Percentiles rank a stretch among this genome's conserved stretches.
Conservation (phyloP, 2,113 vertebrate genomes). For the Nyctibius bracteatus region DNA sequence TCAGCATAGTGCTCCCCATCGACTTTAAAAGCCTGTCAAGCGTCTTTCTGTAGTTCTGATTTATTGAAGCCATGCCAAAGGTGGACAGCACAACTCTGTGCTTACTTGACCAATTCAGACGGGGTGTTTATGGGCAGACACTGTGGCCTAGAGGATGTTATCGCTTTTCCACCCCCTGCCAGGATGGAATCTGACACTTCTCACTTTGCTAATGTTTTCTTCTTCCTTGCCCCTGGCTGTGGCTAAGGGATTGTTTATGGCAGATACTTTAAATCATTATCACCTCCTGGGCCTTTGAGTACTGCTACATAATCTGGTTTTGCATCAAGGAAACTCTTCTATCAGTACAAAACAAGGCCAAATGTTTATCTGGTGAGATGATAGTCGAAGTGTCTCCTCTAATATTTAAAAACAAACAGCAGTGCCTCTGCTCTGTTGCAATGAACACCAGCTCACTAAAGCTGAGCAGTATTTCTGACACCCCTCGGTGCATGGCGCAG, state of each 20-base stretch:
- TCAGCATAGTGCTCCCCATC: background rate
- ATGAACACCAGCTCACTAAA: background rate
- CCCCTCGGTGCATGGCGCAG: fast-evolving
- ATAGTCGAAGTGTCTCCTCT: slow-evolving; percentile 44
- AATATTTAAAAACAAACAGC: slow-evolving; percentile 55
- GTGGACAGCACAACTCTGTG: slow-evolving; percentile 13
- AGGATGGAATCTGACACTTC: slow-evolving; percentile 66
- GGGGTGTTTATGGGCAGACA: slow-evolving; percentile 43
- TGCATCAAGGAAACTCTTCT: slow-evolving; percentile 42
- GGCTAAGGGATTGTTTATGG: slow-evolving; percentile 68
- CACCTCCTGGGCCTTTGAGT: slow-evolving; percentile 56
- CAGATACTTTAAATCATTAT: slow-evolving; percentile 63
- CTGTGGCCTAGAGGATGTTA: slow-evolving; percentile 58
- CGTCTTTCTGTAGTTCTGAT: slow-evolving; percentile 52
- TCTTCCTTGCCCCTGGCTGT: slow-evolving; percentile 55
- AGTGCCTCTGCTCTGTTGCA: background rate
- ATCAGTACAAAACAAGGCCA: slow-evolving; percentile 19
- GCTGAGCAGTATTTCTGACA: background rate
- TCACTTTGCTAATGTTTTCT: slow-evolving; percentile 61
- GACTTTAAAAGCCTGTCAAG: slow-evolving; percentile 42
- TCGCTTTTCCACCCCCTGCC: slow-evolving; percentile 64
- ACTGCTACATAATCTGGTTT: background rate
- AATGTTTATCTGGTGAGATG: slow-evolving; percentile 47
- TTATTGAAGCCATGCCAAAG: slow-evolving; percentile 52
- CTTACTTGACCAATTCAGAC: slow-evolving; percentile 53